A percentile compares a stretch with the other conserved stretches of the same genome.
These are phyloP conservation scores for Belonocnema kinseyi DNA, from an alignment of 1,140 invertebrate genomes.

Conservation along the genomic window DNA sequence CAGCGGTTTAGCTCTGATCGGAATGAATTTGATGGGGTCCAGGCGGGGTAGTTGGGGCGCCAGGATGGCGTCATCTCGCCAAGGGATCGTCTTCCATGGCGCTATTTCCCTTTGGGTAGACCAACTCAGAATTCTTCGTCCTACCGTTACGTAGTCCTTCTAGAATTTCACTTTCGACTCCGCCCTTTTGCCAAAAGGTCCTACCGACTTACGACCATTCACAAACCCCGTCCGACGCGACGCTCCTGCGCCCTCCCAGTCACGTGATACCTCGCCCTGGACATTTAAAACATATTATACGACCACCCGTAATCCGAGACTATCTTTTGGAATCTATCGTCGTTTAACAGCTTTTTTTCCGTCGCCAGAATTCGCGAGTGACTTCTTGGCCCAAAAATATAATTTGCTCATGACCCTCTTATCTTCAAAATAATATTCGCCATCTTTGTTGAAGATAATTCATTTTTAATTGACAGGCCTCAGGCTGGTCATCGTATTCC, in stretches of 20 bases:
- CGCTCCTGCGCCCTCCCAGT: conserved; percentile 13
- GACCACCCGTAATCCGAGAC: conserved; percentile 9
- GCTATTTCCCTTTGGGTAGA: conserved; percentile 50
- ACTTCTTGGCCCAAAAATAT: background rate
- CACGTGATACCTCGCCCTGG: conserved; percentile 8
- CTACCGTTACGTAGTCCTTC: conserved; percentile 44
- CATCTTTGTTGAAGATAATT: too few species aligned
- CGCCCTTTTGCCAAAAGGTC: conserved; percentile 47
- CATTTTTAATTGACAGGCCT: too few species aligned
- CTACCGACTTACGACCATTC: conserved; percentile 29
- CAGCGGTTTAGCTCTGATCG: conserved; percentile 36
- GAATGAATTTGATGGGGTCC: conserved; percentile 47
- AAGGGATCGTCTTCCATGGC: conserved; percentile 67
- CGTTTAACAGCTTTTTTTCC: conserved; percentile 16
- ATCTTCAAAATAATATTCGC: too few species aligned
- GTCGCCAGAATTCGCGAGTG: conserved; percentile 20
- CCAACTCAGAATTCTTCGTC: conserved; percentile 43
- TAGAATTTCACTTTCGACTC: conserved; percentile 61
- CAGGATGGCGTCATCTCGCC: conserved; percentile 70
- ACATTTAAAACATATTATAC: conserved; percentile 30
- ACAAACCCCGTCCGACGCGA: background rate
- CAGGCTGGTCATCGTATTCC: too few species aligned
- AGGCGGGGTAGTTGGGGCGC: conserved; percentile 60
- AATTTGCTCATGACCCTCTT: background rate
- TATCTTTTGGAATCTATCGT: conserved; percentile 19